Base-by-base conservation (phyloP, 2,888 invertebrate genomes). In the Coelopa pilipes region DNA sequence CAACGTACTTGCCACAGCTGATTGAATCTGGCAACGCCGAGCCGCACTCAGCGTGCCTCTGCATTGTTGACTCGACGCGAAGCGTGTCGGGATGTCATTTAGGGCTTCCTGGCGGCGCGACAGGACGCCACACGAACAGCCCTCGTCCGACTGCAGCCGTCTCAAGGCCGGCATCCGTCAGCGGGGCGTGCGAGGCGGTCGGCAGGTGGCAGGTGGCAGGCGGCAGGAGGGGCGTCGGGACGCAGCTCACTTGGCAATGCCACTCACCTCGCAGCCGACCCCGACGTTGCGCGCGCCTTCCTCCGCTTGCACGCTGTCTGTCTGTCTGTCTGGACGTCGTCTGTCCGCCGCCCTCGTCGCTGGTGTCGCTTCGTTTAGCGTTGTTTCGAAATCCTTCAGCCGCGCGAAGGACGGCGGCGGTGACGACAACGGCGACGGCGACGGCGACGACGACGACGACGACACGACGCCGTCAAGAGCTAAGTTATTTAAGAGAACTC, bases 41-140 rank as follows among this genome's bases (percentile, higher is more conserved):
- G 2, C 2, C 34, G 34, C 34, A 7, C 19, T 17, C 19, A 59
- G 21, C 60, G 24, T 13, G 5, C 24, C 24, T 24, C 11, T 60
- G 34, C 24, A 60, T 60, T 60, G 60, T 60, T 60, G 47, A 24
- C 34, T 17, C 34, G 19, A 47, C 47, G 15, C 49, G 66, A 47
- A 66, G 66, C 66, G 50, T 66, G 66, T 47, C 17, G 49, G 21
- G 12, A 49, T 49, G 21, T 49, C 66, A 60, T 60, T 60, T 34
- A 60, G 67, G 73, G 76, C 74, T 76, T 76, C 75, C 74, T 78
- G 75, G 75, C 73, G 76, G 74, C 74, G 74, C 74, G 72, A 71
- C 69, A 69, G 49, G 74, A 50, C 24, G 46, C 46, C n/a, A 15
- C 24, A 62, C 10, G 60, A 49, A 59, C 24, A 57, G 46, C 4